Percentiles rank a stretch among this genome's conserved stretches.
Conservation (phyloP, 2,113 vertebrate species). For the Microcebus jonahi region DNA sequence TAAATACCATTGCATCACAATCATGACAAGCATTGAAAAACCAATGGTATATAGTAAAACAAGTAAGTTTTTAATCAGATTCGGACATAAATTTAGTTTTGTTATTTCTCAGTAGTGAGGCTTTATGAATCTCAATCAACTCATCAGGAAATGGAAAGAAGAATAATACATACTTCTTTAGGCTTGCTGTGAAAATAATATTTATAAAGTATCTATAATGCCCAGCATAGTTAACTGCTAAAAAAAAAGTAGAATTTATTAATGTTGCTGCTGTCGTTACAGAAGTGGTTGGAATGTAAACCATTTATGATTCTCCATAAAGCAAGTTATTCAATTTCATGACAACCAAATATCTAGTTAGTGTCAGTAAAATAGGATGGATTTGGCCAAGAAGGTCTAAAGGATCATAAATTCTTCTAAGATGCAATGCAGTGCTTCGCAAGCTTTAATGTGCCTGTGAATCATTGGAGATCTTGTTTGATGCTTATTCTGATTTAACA, state of each 20-base stretch:
- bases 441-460: background rate
- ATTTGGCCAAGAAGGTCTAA: background rate
- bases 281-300: background rate
- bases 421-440: background rate
- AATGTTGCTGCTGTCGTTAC: background rate
- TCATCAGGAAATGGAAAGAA: background rate
- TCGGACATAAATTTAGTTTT: constrained; percentile 37
- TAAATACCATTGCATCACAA: background rate
- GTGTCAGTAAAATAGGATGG: background rate
- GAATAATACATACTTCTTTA: background rate
- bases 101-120: background rate
- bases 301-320: background rate
- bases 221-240: background rate
- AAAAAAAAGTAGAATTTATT: background rate
- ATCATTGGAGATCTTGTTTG: background rate
- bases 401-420: background rate
- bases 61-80: constrained; percentile 3
- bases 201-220: background rate
- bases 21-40: background rate
- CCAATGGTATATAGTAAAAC: background rate
- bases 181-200: background rate
- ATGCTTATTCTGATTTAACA: background rate
- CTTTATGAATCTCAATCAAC: background rate
- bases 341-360: background rate
- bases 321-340: background rate